Evolutionary conservation across 2,797 vertebrate genomes (phyloP), one percentile per base, ranked within the genome.

Genomic region (Mus minutoides): DNA sequence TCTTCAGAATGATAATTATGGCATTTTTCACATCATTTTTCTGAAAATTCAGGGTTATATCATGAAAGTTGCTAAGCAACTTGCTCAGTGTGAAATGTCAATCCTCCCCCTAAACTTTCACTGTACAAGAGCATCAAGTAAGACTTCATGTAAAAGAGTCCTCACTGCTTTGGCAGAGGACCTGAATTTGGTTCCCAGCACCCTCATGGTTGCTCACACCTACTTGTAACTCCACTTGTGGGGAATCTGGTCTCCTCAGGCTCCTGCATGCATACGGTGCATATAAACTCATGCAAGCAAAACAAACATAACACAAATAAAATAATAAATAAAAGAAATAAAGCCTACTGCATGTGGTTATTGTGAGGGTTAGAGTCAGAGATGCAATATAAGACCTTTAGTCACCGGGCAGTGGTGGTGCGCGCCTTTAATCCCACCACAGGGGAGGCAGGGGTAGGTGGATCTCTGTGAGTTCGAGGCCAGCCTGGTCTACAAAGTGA

Each of bases 31-130:
- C 56, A 94, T 97, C 82, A 88, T 96, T 62, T 62, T 62, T 58
- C 40, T 77, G 19, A 77, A 77, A 49, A 49, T 14, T 17, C 56
- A n/a, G 29, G 26, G 31, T 98, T 97, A 97, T 97, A 97, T 98
- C 92, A 97, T 98, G 98, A 95, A 97, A 97, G 98, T 97, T 98
- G 98, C 98, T 97, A 98, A 96, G 98, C 98, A 98, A 98, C 97
- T 97, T 62, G 92, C 96, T 62, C 77, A 98, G 97, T 98, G 98
- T 98, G 98, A 98, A 98, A 93, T 93, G 97, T 96, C 98, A 97
- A 94, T 97, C 98, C 98, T 98, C 98, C 98, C 98, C 98, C 98
- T 98, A 98, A 98, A 98, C 97, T 95, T 94, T 62, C 91, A 96
- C 96, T 98, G 87, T 96, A 96, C 13, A 71, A 86, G 62, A 96